phyloP scores from a whole-genome alignment of 1,140 invertebrate species.

The Apocrypta bakeri region DNA sequence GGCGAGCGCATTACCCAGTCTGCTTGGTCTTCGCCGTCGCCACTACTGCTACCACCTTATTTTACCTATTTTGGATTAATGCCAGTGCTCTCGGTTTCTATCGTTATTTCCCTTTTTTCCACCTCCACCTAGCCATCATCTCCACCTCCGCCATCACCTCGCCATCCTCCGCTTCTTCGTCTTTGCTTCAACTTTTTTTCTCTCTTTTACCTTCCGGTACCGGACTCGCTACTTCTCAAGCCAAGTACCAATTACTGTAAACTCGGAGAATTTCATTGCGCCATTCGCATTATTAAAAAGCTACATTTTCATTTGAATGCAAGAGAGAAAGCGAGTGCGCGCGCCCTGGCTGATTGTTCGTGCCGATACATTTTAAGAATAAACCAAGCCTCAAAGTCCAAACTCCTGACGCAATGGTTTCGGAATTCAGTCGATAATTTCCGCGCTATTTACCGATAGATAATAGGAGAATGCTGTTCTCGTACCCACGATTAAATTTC shows the following conservation, averaged over 20 bases:
- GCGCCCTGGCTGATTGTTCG: background rate
- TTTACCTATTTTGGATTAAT: slow-evolving; percentile 69
- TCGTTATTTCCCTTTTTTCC: slow-evolving; percentile 12
- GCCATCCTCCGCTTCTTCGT: slow-evolving; percentile 8
- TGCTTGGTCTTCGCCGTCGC: slow-evolving; percentile 17
- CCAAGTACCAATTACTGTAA: slow-evolving; percentile 39
- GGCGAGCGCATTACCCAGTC: slow-evolving; percentile 62
- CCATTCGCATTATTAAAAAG: slow-evolving; percentile 30
- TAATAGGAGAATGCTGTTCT: background rate
- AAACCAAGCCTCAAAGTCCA: background rate
- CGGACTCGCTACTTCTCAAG: slow-evolving; percentile 16
- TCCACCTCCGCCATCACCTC: background rate
- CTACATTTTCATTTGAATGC: slow-evolving; percentile 14
- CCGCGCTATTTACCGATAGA: background rate
- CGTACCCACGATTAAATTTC: background rate
- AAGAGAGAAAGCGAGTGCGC: too few relatives aligned
- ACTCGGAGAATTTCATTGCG: background rate
- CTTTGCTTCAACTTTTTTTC: slow-evolving; percentile 23
- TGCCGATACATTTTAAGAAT: background rate
- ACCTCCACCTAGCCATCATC: background rate
- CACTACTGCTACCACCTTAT: slow-evolving; percentile 38
- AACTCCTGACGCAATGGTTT: too few relatives aligned
- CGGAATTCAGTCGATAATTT: background rate
- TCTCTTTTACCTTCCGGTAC: background rate
- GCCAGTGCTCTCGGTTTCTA: slow-evolving; percentile 57